Percentiles rank a stretch among this genome's conserved stretches.
Conservation (phyloP, 2,888 invertebrate species). For the Volucella inanis region DNA sequence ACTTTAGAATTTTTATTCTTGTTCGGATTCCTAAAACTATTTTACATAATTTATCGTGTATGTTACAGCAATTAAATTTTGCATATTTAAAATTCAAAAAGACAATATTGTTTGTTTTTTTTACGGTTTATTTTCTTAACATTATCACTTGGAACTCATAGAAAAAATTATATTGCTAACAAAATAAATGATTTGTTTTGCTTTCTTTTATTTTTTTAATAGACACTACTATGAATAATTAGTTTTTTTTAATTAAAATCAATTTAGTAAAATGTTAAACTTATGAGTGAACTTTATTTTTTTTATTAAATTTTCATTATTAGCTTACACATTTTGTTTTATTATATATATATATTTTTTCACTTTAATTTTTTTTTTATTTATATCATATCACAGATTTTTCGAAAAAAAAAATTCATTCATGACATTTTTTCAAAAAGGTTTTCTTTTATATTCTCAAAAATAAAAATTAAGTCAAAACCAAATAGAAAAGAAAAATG, state of each 20-base stretch:
- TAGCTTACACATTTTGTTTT: constrained; percentile 59
- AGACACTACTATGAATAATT: constrained; percentile 37
- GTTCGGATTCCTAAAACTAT: constrained; percentile 62
- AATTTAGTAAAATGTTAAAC: constrained; percentile 46
- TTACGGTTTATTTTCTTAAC: constrained; percentile 30
- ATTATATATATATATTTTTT: constrained; percentile 42
- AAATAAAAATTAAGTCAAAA: constrained; percentile 26
- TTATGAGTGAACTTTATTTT: constrained; percentile 57
- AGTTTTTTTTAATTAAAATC: constrained; percentile 41
- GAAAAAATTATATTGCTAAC: constrained; percentile 41
- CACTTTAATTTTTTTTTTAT: constrained; percentile 58
- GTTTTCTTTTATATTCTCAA: constrained; percentile 36
- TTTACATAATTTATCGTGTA: constrained; percentile 61
- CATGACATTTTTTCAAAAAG: constrained; percentile 71
- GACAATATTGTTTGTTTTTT: constrained; percentile 54
- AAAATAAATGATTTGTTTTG: constrained; percentile 48
- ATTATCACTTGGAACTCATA: constrained; percentile 68
- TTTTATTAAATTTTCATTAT: constrained; percentile 21
- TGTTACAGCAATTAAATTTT: constrained; percentile 63
- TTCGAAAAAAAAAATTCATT: constrained; percentile 78
- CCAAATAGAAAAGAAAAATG: constrained; percentile 26
- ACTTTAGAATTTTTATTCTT: constrained; percentile 59
- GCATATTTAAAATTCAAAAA: constrained; percentile 71
- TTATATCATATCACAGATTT: constrained; percentile 81
- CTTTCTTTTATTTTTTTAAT: constrained; percentile 4